Percentiles rank a stretch among this genome's conserved stretches.
Evolutionary conservation across 2,113 vertebrate species (phyloP).

Genomic region (Ascaphus truei): DNA sequence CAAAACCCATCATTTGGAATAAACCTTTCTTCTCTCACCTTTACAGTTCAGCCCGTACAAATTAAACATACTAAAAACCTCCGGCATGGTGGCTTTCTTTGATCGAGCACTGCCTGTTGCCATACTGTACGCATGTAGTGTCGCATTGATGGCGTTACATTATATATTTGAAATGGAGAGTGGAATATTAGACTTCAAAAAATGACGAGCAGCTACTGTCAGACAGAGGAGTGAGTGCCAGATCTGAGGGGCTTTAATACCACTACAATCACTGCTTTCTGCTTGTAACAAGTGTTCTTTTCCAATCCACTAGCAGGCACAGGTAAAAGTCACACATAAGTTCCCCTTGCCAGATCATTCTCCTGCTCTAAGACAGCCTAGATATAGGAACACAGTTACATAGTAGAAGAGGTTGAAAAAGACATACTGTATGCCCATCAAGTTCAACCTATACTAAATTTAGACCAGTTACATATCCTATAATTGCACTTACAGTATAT

Average conservation of each 20-base stretch:
- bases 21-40: conserved; percentile 10
- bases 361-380: too few species aligned
- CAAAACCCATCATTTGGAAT: background rate
- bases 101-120: background rate
- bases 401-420: too few species aligned
- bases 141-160: conserved; percentile 10
- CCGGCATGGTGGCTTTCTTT: conserved; percentile 3
- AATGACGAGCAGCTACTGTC: background rate
- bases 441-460: too few species aligned
- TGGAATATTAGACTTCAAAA: conserved; percentile 28
- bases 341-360: too few species aligned
- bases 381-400: too few species aligned
- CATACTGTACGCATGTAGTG: background rate
- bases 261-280: background rate
- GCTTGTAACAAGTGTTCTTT: background rate
- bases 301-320: background rate
- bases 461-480: too few species aligned
- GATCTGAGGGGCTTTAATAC: background rate
- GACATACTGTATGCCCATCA: too few species aligned
- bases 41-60: background rate
- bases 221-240: conserved; percentile 6
- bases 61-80: conserved; percentile 13
- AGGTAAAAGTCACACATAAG: background rate
- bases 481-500: too few species aligned
- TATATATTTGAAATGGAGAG: conserved; percentile 32